Conservation (phyloP, 2,888 invertebrate genomes). For the Panopea generosa region DNA sequence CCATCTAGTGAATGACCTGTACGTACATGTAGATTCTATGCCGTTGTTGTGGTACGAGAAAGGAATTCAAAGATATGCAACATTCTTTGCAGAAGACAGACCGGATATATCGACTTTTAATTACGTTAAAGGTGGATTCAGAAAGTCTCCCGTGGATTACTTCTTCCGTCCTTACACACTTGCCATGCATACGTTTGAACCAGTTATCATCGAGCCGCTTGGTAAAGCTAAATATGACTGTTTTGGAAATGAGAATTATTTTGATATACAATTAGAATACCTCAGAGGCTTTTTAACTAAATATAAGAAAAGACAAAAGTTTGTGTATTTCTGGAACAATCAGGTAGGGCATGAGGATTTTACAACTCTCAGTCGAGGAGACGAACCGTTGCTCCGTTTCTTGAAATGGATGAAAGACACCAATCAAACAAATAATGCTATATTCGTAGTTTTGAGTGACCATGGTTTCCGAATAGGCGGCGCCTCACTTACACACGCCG, state of each 20-base stretch:
- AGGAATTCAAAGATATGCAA: slow-evolving; percentile 8
- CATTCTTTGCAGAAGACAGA: slow-evolving; percentile 47
- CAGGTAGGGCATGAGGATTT: slow-evolving; percentile 94
- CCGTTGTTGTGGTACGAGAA: slow-evolving; percentile 49
- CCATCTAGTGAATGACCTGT: not conserved
- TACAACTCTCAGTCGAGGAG: slow-evolving; percentile 91
- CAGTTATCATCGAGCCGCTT: slow-evolving; percentile 9
- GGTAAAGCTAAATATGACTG: slow-evolving; percentile 23
- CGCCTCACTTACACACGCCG: slow-evolving; percentile 92
- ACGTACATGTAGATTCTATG: slow-evolving; percentile 22
- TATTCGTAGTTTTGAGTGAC: slow-evolving; percentile 89
- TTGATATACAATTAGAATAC: slow-evolving; percentile 88
- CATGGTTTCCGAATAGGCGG: slow-evolving; percentile 95
- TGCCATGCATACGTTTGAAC: slow-evolving; percentile 28
- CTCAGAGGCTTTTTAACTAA: slow-evolving; percentile 86
- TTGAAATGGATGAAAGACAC: slow-evolving; percentile 86
- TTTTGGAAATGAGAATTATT: slow-evolving; percentile 24
- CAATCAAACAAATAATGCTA: slow-evolving; percentile 73
- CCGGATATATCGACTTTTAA: slow-evolving; percentile 44
- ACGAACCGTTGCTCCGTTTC: slow-evolving; percentile 88
- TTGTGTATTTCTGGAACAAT: slow-evolving; percentile 94
- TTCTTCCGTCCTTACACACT: slow-evolving; percentile 47
- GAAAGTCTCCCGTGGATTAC: slow-evolving; percentile 33
- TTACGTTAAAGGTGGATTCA: slow-evolving; percentile 38
- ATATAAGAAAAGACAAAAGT: slow-evolving; percentile 89